phyloP scores from a whole-genome alignment of 2,113 vertebrate species.

The Sander lucioperca region DNA sequence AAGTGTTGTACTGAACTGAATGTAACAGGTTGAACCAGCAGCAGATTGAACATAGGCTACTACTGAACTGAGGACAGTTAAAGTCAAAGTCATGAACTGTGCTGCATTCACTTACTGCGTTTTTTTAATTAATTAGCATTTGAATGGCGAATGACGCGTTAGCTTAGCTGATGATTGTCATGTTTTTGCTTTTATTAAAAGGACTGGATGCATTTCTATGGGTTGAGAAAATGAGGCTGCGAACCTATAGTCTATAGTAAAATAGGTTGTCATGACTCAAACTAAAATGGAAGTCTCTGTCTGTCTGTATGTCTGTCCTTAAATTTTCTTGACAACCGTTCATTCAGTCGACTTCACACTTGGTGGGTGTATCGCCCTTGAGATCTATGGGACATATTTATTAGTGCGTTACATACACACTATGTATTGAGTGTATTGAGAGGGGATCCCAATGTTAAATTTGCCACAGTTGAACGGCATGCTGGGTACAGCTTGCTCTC shows the following conservation, averaged over 20 bases:
- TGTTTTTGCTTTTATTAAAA: not conserved
- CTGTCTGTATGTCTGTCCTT: too few relatives aligned
- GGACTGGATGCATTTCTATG: not conserved
- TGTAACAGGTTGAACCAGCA: not conserved
- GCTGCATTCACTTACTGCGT: not conserved
- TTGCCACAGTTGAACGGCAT: too few relatives aligned
- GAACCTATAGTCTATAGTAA: not conserved
- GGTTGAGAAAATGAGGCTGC: not conserved
- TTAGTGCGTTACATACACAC: too few relatives aligned
- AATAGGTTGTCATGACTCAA: not conserved
- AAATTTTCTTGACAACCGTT: too few relatives aligned
- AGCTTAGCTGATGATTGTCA: not conserved
- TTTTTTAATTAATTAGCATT: not conserved
- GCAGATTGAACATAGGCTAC: not conserved
- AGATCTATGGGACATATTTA: too few relatives aligned
- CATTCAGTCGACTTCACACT: too few relatives aligned
- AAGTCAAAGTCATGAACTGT: not conserved
- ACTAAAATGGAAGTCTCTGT: too few relatives aligned
- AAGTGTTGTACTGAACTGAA: not conserved
- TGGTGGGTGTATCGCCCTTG: too few relatives aligned
- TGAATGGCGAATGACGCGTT: not conserved
- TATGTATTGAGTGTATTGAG: too few relatives aligned
- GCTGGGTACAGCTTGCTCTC: too few relatives aligned
- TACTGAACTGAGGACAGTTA: not conserved
- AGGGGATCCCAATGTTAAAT: too few relatives aligned